Evolutionary conservation across 2,113 vertebrate species (phyloP), one percentile per base, ranked within the genome.

Genomic region (Ophiodon elongatus): DNA sequence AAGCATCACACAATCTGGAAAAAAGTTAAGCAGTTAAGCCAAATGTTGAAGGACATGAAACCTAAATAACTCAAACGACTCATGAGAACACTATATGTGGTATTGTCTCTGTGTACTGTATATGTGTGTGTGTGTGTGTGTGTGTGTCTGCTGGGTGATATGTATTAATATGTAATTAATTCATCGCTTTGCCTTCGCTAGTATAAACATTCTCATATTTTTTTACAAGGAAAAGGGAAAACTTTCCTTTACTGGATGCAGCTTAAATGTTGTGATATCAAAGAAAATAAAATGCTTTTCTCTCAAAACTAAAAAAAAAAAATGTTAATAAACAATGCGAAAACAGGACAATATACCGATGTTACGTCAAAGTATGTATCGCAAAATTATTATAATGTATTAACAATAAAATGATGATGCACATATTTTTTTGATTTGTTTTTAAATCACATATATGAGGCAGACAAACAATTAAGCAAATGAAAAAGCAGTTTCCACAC

Each of bases 241-340:
- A 21, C 1, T 37, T 63, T 21, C 23, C 63, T 50, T 43, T 31
- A 68, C 11, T 29, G n/a, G 8, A 37, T 37, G 4, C 50, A 50
- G 35, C 31, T 37, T 45, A 27, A 54, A 25, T 64, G 27, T 41
- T 63, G 4, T 43, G 6, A 6, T 54, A 35, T 33, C 33, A 69
- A 76, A 39, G 14, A 37, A 62, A 73, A 50, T 29, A 3, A 73
- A 73, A 60, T 35, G n/a, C 21, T 65, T 47, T 69, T 45, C 19
- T 54, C 9, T 11, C 1, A 67, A 29, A 19, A 17, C 8, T 1
- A 27, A 13, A 6, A 27, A 57, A 31, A 60, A 7, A 2, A 50
- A 50, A 50, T 21, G 19, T 50, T 50, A 50, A 50, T 50, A 19
- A 50, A 21, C 45, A 21, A 50, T 50, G 45, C 6, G 17, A 19